A percentile compares a stretch with the other conserved stretches of the same genome.
Conservation (phyloP, 2,113 vertebrate genomes). For the Halcyon malimbica region DNA sequence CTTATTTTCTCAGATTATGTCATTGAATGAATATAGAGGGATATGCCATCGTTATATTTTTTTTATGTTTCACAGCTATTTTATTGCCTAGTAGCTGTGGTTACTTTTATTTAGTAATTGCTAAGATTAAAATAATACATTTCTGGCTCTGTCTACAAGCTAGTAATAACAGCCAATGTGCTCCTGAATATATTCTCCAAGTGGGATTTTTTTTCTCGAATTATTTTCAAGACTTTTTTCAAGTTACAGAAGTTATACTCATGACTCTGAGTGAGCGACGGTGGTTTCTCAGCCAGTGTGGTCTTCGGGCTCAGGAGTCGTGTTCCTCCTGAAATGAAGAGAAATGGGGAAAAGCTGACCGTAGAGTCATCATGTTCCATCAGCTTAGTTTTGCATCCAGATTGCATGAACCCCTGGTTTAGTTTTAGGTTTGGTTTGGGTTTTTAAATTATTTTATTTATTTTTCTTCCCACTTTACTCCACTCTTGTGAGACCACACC, state of each 20-base stretch:
- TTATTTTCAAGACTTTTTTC: background rate
- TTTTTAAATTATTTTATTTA: background rate
- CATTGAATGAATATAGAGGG: background rate
- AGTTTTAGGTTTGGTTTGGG: background rate
- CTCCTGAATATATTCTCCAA: background rate
- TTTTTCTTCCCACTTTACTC: too few species aligned
- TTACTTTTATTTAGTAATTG: slow-evolving; percentile 38
- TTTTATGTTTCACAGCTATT: background rate
- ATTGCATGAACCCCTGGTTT: background rate
- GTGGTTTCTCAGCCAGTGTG: background rate
- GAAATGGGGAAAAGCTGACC: background rate
- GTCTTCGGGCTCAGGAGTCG: background rate
- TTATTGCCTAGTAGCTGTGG: background rate
- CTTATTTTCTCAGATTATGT: background rate
- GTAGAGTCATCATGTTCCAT: background rate
- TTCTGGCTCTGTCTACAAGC: background rate
- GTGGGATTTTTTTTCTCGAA: background rate
- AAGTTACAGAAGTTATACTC: background rate
- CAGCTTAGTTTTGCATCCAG: background rate
- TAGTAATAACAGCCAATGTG: background rate
- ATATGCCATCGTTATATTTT: background rate
- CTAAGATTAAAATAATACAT: background rate
- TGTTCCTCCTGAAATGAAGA: background rate
- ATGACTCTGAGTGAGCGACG: background rate
- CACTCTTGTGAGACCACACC: too few species aligned